phyloP scores from a whole-genome alignment of 1,140 invertebrate species.

The Vanessa tameamea region DNA sequence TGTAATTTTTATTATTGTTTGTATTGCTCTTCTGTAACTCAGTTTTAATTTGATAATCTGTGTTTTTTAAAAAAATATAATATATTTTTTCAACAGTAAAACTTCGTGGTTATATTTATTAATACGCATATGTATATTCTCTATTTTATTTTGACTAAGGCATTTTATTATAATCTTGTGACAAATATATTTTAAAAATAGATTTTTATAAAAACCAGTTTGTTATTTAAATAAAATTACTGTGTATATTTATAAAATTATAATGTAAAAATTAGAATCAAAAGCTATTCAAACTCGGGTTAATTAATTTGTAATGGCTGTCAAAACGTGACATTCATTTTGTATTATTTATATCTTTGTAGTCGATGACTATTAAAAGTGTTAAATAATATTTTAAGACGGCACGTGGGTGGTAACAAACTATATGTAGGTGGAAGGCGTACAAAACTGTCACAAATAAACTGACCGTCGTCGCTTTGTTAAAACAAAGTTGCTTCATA shows the following conservation, averaged over 20 bases:
- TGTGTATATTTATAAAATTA: too few relatives aligned
- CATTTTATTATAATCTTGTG: too few relatives aligned
- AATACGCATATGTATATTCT: too few relatives aligned
- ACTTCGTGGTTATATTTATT: too few relatives aligned
- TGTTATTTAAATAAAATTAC: too few relatives aligned
- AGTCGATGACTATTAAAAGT: slow-evolving; percentile 5
- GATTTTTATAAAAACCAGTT: too few relatives aligned
- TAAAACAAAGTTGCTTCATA: slow-evolving; percentile 4
- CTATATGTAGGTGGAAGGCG: slow-evolving; percentile 22
- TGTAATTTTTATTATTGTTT: slow-evolving; percentile 38
- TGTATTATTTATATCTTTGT: not conserved
- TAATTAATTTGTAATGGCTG: not conserved
- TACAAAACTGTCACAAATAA: slow-evolving; percentile 20
- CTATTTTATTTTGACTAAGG: too few relatives aligned
- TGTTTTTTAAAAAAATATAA: not conserved
- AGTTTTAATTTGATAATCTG: slow-evolving; percentile 1
- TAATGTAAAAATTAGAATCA: not conserved
- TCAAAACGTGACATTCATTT: not conserved
- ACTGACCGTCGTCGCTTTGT: slow-evolving; percentile 2
- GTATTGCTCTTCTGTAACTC: slow-evolving; percentile 18
- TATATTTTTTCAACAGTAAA: not conserved
- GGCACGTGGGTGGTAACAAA: slow-evolving; percentile 23
- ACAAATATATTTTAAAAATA: too few relatives aligned
- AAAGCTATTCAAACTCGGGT: not conserved
- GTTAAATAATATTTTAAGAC: slow-evolving; percentile 7